phyloP scores from a whole-genome alignment of 2,888 invertebrate genomes.

The Leucozona laternaria region DNA sequence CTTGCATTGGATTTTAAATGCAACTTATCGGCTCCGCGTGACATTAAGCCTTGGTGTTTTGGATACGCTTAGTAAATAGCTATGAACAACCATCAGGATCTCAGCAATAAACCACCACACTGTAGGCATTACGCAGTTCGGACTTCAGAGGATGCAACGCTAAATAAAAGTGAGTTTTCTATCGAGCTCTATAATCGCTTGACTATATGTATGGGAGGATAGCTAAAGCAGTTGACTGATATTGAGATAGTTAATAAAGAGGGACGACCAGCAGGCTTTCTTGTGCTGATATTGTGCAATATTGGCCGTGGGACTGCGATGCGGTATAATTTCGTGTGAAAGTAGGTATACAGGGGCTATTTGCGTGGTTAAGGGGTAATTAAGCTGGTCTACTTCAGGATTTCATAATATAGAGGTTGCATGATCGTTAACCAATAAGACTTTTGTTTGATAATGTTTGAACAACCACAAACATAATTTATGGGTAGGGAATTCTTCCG shows the following conservation, averaged over 20 bases:
- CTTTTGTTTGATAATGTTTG: too few species aligned
- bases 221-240: conserved; percentile 18
- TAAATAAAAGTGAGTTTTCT: conserved; percentile 26
- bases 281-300: conserved; percentile 7
- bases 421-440: too few species aligned
- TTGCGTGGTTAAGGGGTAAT: background rate
- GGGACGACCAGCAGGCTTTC: background rate
- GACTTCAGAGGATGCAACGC: background rate
- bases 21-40: conserved; percentile 45
- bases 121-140: background rate
- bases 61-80: conserved; percentile 22
- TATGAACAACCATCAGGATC: background rate
- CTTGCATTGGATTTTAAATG: conserved; percentile 49
- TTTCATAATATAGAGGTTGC: too few species aligned
- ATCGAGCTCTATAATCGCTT: conserved; percentile 1
- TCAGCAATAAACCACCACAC: conserved; percentile 36
- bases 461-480: too few species aligned
- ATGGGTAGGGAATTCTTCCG: too few species aligned
- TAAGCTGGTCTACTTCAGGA: background rate
- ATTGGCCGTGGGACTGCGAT: conserved; percentile 6
- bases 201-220: background rate
- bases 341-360: background rate
- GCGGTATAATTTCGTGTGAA: background rate
- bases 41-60: conserved; percentile 47
- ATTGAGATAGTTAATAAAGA: conserved; percentile 42